Base-by-base conservation (phyloP, 2,113 vertebrate genomes). In the Nycticebus coucang region DNA sequence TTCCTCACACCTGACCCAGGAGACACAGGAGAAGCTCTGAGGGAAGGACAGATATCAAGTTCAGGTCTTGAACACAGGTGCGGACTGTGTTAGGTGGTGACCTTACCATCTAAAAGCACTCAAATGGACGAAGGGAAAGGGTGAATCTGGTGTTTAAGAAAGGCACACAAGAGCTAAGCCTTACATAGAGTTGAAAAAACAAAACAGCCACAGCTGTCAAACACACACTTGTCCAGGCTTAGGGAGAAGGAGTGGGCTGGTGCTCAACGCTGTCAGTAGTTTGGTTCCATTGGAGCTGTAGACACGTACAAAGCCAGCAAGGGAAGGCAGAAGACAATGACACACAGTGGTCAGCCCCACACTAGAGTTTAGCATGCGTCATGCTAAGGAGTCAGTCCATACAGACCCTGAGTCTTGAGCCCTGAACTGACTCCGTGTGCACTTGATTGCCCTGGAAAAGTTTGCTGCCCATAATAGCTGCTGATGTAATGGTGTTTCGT, bases 401-500 rank as follows among this genome's bases (percentile, higher is more conserved):
- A 11, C 35, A 71, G 68, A n/a, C 50, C 26, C 18, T 33, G 18
- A 50, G 59, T 79, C 37, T 45, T 60, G 28, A 84, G 17, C 30
- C 59, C 64, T 50, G 55, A 68, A 14, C 45, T 74, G 28, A 24
- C 35, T 28, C 33, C 17, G 18, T 50, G 19, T 28, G 7, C n/a
- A 4, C 35, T 53, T 14, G 15, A 2, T 37, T 50, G 45, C 8
- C 50, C 30, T 55, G 50, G 18, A 28, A 62, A 45, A 41, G 7
- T 0, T 8, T 35, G 59, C 53, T 90, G 75, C 66, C 64, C 74
- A 95, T 28, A 5, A 83, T 96, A 59, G 87, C 1, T 15, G 83
- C 78, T 1, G n/a, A 96, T 94, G 94, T 41, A 89, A 92, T 91
- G 4, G 2, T 66, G 74, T 97, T 93, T 95, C 79, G 88, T 90